These are phyloP conservation scores for Caenorhabditis tropicalis DNA, from an alignment of 1,140 invertebrate species.

Conservation along the genomic window DNA sequence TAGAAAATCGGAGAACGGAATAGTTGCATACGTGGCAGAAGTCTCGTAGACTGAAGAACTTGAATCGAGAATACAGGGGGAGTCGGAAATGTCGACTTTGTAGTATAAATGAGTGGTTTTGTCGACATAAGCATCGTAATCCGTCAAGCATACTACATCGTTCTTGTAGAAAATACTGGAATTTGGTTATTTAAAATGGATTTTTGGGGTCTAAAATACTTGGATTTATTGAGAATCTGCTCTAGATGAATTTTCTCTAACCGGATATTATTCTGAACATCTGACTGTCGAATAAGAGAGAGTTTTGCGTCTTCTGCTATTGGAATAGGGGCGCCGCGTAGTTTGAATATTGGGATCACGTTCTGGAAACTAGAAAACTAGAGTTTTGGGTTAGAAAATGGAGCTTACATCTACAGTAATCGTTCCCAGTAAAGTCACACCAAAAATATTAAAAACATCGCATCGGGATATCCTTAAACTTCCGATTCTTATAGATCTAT, in stretches of 20 bases:
- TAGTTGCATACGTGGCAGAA: background rate
- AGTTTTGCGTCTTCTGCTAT: background rate
- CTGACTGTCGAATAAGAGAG: background rate
- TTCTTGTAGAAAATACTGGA: slow-evolving; percentile 50
- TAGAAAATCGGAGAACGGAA: slow-evolving; percentile 36
- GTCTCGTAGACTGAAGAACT: slow-evolving; percentile 40
- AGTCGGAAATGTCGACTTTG: slow-evolving; percentile 24
- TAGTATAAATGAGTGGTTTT: background rate
- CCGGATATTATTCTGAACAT: background rate
- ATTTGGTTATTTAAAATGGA: background rate
- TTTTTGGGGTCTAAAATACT: background rate
- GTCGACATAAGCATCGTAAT: background rate
- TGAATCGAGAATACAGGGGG: slow-evolving; percentile 34
- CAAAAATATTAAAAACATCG: slow-evolving; percentile 16
- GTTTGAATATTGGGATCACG: background rate
- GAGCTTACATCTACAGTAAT: background rate
- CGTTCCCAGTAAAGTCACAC: background rate
- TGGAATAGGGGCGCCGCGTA: background rate
- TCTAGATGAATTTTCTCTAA: background rate
- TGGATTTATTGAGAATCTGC: background rate
- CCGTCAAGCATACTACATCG: slow-evolving; percentile 28
- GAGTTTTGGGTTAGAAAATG: background rate
- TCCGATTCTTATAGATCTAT: background rate
- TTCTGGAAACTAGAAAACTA: background rate
- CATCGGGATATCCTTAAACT: background rate